phyloP scores from a whole-genome alignment of 2,888 invertebrate genomes.

The Anagyrus pseudococci region DNA sequence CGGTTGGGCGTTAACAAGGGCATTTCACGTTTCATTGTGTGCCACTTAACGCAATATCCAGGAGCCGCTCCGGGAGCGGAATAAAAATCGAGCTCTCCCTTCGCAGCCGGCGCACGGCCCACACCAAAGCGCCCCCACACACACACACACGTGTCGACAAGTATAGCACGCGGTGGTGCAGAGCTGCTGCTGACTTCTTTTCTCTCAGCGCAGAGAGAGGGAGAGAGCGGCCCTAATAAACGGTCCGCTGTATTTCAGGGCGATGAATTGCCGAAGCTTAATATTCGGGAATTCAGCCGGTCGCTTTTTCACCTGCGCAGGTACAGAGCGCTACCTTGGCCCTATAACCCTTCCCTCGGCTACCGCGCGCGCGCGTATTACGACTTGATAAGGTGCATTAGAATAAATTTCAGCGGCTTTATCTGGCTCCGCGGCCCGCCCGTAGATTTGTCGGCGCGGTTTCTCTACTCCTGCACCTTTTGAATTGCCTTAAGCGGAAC shows the following conservation, averaged over 20 bases:
- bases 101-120: neutral
- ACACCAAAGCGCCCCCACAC: neutral
- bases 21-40: conserved; percentile 60
- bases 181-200: neutral
- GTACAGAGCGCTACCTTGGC: neutral
- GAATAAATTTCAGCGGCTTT: conserved; percentile 27
- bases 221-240: conserved; percentile 22
- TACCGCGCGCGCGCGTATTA: neutral
- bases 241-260: conserved; percentile 17
- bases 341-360: neutral
- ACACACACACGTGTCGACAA: no score
- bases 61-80: conserved; percentile 40
- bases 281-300: conserved; percentile 7
- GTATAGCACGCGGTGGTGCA: no score
- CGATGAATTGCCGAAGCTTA: conserved; percentile 31
- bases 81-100: conserved; percentile 49
- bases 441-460: conserved; percentile 13
- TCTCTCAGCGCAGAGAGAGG: neutral
- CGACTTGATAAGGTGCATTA: conserved; percentile 29
- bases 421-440: neutral
- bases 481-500: conserved; percentile 25
- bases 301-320: conserved; percentile 1
- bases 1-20: conserved; percentile 53
- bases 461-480: neutral
- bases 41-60: conserved; percentile 54